phyloP scores from a whole-genome alignment of 2,888 invertebrate species.

The Melanostoma mellinum region DNA sequence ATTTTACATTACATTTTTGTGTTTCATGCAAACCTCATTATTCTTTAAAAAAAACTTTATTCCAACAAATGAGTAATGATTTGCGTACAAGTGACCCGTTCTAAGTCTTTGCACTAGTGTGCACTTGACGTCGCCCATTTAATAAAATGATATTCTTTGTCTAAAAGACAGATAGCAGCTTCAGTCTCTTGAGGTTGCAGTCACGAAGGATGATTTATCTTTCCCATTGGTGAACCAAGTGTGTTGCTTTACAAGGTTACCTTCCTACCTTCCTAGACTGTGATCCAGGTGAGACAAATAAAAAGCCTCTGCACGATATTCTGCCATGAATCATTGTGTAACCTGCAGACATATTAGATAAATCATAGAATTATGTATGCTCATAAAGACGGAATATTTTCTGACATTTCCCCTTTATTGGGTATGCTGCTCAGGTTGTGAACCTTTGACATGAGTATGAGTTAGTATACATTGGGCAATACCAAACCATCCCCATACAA shows the following conservation, averaged over 20 bases:
- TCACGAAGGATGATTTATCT: conserved; percentile 26
- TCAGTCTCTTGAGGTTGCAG: conserved; percentile 23
- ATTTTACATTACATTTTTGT: too few relatives aligned
- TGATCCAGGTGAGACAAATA: not conserved
- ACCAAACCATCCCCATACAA: not conserved
- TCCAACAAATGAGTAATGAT: too few relatives aligned
- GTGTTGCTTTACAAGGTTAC: not conserved
- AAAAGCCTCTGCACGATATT: not conserved
- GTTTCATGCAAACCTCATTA: too few relatives aligned
- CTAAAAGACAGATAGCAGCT: conserved; percentile 24
- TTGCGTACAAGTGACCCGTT: too few relatives aligned
- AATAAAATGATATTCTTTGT: conserved; percentile 12
- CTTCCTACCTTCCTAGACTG: not conserved
- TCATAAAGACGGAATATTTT: not conserved
- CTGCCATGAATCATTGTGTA: conserved; percentile 9
- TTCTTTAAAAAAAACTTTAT: too few relatives aligned
- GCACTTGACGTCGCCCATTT: conserved; percentile 4
- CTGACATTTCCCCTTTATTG: conserved; percentile 2
- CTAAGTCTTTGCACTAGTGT: not conserved
- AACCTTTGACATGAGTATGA: conserved; percentile 9
- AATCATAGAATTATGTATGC: conserved; percentile 1
- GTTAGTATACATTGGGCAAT: not conserved
- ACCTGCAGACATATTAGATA: conserved; percentile 5
- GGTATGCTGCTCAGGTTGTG: not conserved
- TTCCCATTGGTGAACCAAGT: not conserved